These are phyloP conservation scores for Melanotaenia trifasciata DNA, from an alignment of 2,797 vertebrate genomes.

Conservation along the genomic window DNA sequence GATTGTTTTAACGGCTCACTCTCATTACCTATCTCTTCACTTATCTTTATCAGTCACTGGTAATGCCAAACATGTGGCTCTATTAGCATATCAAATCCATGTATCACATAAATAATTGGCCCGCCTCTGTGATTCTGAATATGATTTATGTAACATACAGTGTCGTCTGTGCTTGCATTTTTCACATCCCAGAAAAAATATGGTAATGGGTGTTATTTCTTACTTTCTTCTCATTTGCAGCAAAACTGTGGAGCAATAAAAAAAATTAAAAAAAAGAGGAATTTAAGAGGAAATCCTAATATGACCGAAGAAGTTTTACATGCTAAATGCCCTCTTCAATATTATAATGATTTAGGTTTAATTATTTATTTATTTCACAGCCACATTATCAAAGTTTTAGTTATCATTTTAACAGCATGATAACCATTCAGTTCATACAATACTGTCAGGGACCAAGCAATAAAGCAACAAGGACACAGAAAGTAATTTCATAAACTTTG, in stretches of 20 bases:
- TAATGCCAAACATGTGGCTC: slow-evolving; percentile 45
- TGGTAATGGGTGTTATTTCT: slow-evolving; percentile 30
- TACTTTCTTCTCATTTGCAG: slow-evolving; percentile 28
- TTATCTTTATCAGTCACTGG: slow-evolving; percentile 45
- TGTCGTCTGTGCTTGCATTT: slow-evolving; percentile 37
- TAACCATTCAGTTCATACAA: too few relatives aligned
- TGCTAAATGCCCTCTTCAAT: background rate
- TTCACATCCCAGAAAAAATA: slow-evolving; percentile 24
- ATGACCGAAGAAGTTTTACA: background rate
- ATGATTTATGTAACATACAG: slow-evolving; percentile 35
- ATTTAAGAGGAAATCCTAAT: background rate
- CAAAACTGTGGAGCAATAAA: too few relatives aligned
- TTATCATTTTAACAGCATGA: background rate
- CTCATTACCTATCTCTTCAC: slow-evolving; percentile 59
- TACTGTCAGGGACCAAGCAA: too few relatives aligned
- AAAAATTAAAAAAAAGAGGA: background rate
- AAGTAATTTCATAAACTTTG: too few relatives aligned
- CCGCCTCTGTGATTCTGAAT: slow-evolving; percentile 10
- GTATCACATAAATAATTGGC: slow-evolving; percentile 44
- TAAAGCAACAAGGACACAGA: too few relatives aligned
- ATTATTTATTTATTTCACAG: too few relatives aligned
- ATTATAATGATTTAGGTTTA: too few relatives aligned
- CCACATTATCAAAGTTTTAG: background rate
- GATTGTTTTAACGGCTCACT: slow-evolving; percentile 49
- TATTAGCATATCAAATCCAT: slow-evolving; percentile 37